Conservation (phyloP, 2,113 vertebrate genomes). For the Physeter macrocephalus region DNA sequence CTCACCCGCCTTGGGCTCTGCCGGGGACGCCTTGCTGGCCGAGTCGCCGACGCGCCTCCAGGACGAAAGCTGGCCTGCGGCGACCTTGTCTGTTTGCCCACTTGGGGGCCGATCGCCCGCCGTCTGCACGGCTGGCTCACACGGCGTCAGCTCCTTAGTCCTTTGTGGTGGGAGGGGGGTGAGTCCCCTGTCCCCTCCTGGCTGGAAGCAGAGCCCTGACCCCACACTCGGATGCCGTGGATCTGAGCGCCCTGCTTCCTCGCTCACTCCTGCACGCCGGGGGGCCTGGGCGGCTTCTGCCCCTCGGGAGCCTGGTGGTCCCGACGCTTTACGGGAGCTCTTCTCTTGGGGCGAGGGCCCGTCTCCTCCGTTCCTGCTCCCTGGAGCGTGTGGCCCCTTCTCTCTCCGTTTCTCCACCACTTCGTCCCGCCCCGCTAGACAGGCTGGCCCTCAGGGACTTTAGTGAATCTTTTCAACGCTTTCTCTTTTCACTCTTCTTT, state of each 20-base stretch:
- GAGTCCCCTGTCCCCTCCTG: background rate
- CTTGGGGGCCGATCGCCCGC: background rate
- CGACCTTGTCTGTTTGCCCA: background rate
- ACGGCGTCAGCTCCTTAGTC: background rate
- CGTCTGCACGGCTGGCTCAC: background rate
- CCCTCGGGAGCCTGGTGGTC: background rate
- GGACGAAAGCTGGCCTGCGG: background rate
- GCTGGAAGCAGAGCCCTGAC: background rate
- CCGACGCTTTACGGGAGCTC: background rate
- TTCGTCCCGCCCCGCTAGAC: background rate
- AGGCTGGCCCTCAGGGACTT: background rate
- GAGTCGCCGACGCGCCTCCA: background rate
- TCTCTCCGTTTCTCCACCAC: background rate
- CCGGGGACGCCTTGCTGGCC: background rate
- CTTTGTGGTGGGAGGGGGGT: background rate
- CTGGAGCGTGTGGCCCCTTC: fast-evolving
- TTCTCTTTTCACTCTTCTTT: background rate
- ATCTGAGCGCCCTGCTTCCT: background rate
- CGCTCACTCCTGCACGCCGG: fast-evolving
- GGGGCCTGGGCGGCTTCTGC: background rate
- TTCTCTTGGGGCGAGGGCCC: background rate
- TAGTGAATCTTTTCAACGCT: background rate
- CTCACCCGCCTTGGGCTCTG: background rate
- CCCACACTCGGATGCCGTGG: fast-evolving
- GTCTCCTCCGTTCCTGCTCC: background rate